Conservation (phyloP, 1,140 invertebrate species). For the Thaumetopoea pityocampa region DNA sequence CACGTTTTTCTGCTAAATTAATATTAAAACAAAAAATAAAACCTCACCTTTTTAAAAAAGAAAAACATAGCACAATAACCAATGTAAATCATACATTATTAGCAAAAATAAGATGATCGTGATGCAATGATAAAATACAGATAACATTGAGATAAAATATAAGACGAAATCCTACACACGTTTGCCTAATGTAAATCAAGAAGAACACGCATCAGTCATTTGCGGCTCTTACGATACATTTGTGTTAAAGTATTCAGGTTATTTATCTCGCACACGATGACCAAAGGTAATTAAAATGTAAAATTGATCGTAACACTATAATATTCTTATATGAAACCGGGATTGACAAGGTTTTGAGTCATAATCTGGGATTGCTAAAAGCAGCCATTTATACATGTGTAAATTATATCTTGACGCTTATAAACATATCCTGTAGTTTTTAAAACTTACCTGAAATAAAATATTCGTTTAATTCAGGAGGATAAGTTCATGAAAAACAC, state of each 20-base stretch:
- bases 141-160: constrained; percentile 65
- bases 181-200: constrained; percentile 37
- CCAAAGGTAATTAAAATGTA: constrained; percentile 7
- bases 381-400: constrained; percentile 21
- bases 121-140: constrained; percentile 55
- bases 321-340: constrained; percentile 57
- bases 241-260: neutral
- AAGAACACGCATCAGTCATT: constrained; percentile 29
- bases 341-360: constrained; percentile 70
- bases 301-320: constrained; percentile 31
- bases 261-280: constrained; percentile 6
- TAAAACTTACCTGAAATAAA: constrained; percentile 56
- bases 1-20: constrained; percentile 11
- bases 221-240: constrained; percentile 9
- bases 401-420: constrained; percentile 1
- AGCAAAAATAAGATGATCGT: constrained; percentile 46
- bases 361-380: constrained; percentile 36
- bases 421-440: constrained; percentile 15
- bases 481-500: constrained; percentile 72
- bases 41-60: constrained; percentile 58
- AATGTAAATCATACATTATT: constrained; percentile 35
- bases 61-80: constrained; percentile 49
- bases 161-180: constrained; percentile 30
- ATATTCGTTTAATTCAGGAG: constrained; percentile 62
- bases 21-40: constrained; percentile 31